Evolutionary conservation across 2,797 vertebrate genomes (phyloP).

Genomic region (Sebastes flavidus): DNA sequence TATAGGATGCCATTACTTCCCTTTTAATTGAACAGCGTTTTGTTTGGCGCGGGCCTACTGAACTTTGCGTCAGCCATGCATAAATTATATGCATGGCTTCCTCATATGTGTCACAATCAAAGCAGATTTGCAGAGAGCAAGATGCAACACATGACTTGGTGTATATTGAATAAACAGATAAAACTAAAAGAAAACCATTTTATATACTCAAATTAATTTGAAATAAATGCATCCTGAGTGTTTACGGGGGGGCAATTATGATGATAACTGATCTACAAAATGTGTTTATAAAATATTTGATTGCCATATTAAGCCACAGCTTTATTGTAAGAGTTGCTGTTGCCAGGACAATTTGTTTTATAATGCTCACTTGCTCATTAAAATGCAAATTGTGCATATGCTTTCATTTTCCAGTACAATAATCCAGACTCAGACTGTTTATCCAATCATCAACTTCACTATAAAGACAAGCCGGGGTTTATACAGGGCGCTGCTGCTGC

Average conservation of each 20-base stretch:
- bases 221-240: not conserved
- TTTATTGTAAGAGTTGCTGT: conserved; percentile 63
- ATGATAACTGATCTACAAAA: conserved; percentile 29
- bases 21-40: conserved; percentile 84
- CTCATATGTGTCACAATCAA: conserved; percentile 75
- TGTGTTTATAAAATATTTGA: conserved; percentile 57
- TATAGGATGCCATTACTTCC: conserved; percentile 79
- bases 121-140: conserved; percentile 67
- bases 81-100: conserved; percentile 80
- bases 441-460: conserved; percentile 79
- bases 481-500: conserved; percentile 35
- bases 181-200: not conserved
- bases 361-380: conserved; percentile 79
- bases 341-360: conserved; percentile 74
- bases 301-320: conserved; percentile 47
- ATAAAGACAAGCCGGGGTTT: conserved; percentile 58
- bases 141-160: conserved; percentile 54
- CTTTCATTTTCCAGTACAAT: conserved; percentile 82
- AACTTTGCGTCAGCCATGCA: conserved; percentile 77
- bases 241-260: conserved; percentile 13
- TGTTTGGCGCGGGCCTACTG: conserved; percentile 74
- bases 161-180: conserved; percentile 9
- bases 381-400: conserved; percentile 84
- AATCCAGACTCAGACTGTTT: conserved; percentile 77
- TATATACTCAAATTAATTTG: not conserved